A percentile compares a stretch with the other conserved stretches of the same genome.
These are phyloP conservation scores for Neoitamus cyanurus DNA, from an alignment of 2,888 invertebrate species.

Conservation along the genomic window DNA sequence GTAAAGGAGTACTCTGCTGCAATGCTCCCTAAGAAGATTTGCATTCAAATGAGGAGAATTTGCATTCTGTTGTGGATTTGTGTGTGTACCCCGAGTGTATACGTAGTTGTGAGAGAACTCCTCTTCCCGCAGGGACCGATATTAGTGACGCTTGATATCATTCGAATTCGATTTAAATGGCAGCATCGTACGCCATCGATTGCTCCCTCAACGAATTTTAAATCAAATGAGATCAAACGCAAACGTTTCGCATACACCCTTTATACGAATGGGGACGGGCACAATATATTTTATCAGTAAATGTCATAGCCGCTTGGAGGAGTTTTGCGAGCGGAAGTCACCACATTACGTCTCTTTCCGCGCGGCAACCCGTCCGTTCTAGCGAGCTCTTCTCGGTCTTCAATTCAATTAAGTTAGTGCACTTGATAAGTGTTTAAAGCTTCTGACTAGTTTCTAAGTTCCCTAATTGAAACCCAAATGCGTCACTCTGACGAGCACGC, in stretches of 20 bases:
- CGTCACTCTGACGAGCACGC: not conserved
- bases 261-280: not conserved
- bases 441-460: not conserved
- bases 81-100: not conserved
- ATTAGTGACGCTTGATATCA: not conserved
- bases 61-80: slow-evolving; percentile 46
- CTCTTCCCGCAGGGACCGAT: not conserved
- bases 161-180: not conserved
- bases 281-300: not conserved
- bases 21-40: slow-evolving; percentile 47
- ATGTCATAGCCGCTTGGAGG: not conserved
- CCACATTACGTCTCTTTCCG: not conserved
- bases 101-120: not conserved
- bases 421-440: not conserved
- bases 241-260: not conserved
- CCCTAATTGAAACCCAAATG: not conserved
- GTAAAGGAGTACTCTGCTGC: slow-evolving; percentile 19
- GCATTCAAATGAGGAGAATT: slow-evolving; percentile 50
- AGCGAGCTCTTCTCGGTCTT: not conserved
- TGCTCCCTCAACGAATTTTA: not conserved
- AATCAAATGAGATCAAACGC: not conserved
- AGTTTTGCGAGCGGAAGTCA: not conserved
- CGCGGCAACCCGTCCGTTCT: not conserved
- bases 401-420: not conserved
- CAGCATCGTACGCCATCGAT: not conserved